Percentiles rank a stretch among this genome's conserved stretches.
These are phyloP conservation scores for Champsocephalus esox DNA, from an alignment of 2,797 vertebrate species.

Conservation along the genomic window DNA sequence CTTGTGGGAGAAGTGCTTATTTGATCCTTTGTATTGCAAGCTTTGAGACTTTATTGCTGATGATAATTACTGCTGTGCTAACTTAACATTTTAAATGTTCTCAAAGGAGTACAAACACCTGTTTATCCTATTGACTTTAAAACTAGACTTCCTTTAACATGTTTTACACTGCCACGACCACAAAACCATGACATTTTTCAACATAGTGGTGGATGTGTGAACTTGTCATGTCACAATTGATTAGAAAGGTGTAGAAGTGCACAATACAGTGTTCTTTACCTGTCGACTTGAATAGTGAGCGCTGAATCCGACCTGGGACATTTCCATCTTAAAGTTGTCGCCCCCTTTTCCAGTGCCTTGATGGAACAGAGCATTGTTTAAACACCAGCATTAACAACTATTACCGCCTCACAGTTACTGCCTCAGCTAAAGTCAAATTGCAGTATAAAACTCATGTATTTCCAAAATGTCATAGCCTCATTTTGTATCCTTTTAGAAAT, in stretches of 20 bases:
- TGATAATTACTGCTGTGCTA: background rate
- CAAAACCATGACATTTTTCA: background rate
- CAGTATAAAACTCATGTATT: too few relatives aligned
- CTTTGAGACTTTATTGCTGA: background rate
- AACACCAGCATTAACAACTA: background rate
- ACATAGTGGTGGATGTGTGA: background rate
- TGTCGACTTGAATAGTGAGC: constrained; percentile 84
- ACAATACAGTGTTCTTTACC: constrained; percentile 44
- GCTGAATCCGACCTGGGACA: constrained; percentile 96
- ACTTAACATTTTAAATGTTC: background rate
- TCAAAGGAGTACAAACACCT: background rate
- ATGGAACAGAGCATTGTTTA: constrained; percentile 7
- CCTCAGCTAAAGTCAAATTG: too few relatives aligned
- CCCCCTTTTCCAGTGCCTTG: constrained; percentile 79
- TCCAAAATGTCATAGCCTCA: too few relatives aligned
- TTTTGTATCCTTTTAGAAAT: too few relatives aligned
- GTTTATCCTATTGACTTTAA: background rate
- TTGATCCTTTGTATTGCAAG: background rate
- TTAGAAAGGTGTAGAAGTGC: background rate
- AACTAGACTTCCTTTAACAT: background rate
- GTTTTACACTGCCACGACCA: background rate
- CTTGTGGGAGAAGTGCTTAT: background rate
- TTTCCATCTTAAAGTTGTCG: constrained; percentile 90
- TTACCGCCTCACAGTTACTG: too few relatives aligned
- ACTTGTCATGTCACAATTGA: background rate